Percentiles rank a stretch among this genome's conserved stretches.
Conservation (phyloP, 23 tunicate species). For the Clavelina lepadiformis region DNA sequence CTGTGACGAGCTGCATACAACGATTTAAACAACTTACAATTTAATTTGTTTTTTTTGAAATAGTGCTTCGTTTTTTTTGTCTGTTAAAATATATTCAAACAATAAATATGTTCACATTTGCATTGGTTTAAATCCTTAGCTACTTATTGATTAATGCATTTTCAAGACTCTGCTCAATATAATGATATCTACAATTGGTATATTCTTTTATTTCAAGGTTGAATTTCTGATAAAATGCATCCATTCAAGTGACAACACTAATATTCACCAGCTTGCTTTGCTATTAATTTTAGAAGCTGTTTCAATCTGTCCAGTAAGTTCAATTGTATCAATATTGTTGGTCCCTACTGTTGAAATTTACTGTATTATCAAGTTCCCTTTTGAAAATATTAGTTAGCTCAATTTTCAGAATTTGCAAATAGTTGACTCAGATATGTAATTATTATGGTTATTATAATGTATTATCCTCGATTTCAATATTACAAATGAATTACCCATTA, state of each 20-base stretch:
- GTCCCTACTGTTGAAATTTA: neutral
- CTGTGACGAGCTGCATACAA: too few relatives aligned
- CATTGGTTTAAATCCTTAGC: neutral
- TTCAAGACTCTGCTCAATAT: too few relatives aligned
- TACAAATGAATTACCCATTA: too few relatives aligned
- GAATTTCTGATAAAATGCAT: slow-evolving; percentile 56
- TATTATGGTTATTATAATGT: too few relatives aligned
- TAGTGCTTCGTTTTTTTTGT: too few relatives aligned
- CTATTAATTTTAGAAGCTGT: slow-evolving; percentile 43
- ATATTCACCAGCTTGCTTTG: slow-evolving; percentile 57
- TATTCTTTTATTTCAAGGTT: slow-evolving; percentile 15
- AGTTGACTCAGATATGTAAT: neutral
- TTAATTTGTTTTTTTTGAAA: too few relatives aligned
- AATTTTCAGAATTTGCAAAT: neutral
- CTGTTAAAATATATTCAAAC: too few relatives aligned
- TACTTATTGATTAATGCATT: too few relatives aligned
- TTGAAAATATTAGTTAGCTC: neutral
- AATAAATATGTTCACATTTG: neutral
- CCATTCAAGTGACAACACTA: slow-evolving; percentile 41
- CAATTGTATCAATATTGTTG: neutral
- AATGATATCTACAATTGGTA: neutral
- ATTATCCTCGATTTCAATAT: too few relatives aligned
- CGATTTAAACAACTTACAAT: too few relatives aligned
- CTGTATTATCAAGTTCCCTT: neutral
- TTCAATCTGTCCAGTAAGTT: slow-evolving; percentile 42